These are phyloP conservation scores for Cecidostiba fungosa DNA, from an alignment of 2,888 invertebrate species.

Conservation along the genomic window DNA sequence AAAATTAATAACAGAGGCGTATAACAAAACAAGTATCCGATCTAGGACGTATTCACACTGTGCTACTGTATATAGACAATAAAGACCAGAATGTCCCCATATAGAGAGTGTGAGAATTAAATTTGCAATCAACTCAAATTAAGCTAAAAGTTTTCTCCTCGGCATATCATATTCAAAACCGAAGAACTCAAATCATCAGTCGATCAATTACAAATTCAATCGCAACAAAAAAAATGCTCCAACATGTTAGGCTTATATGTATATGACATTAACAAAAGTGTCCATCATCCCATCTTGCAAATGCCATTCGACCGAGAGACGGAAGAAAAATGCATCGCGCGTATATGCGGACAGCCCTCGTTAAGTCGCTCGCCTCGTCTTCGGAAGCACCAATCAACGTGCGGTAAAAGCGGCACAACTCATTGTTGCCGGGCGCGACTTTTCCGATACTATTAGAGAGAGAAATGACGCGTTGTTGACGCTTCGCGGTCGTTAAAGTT, in stretches of 20 bases:
- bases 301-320: constrained; percentile 4
- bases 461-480: not conserved
- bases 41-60: constrained; percentile 30
- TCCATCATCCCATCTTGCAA: not conserved
- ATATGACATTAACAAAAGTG: constrained; percentile 50
- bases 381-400: constrained; percentile 3
- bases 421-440: constrained; percentile 16
- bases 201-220: constrained; percentile 50
- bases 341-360: constrained; percentile 12
- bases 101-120: constrained; percentile 8
- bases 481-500: not conserved
- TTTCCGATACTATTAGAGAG: not conserved
- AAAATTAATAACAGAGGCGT: constrained; percentile 21
- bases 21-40: constrained; percentile 20
- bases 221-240: constrained; percentile 24
- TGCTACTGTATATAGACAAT: constrained; percentile 22
- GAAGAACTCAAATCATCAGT: not conserved
- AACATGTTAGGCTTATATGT: constrained; percentile 33
- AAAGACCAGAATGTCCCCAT: constrained; percentile 12
- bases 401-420: constrained; percentile 45
- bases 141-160: constrained; percentile 6
- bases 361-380: constrained; percentile 5
- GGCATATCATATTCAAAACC: not conserved
- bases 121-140: constrained; percentile 39
- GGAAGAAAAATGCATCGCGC: constrained; percentile 7